Percentiles rank a stretch among this genome's conserved stretches.
phyloP scores from a whole-genome alignment of 2,888 invertebrate species.

The Sicus ferrugineus region DNA sequence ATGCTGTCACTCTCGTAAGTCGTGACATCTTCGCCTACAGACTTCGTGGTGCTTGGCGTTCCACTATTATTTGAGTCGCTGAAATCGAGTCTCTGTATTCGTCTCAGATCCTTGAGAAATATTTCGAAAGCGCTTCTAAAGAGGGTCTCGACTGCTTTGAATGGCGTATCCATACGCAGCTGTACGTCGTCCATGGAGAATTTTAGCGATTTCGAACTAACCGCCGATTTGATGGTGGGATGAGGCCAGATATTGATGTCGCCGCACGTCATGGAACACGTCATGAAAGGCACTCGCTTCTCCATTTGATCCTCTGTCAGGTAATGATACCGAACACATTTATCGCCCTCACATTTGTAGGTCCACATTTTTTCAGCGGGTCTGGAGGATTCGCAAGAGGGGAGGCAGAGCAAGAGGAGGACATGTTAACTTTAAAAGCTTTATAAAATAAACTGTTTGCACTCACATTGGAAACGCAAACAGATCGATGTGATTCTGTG shows the following conservation, averaged over 20 bases:
- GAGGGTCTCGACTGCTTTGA: constrained; percentile 53
- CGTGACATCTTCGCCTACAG: not conserved
- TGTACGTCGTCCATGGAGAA: constrained; percentile 62
- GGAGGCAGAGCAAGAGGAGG: too few relatives aligned
- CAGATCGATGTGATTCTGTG: constrained; percentile 48
- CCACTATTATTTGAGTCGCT: constrained; percentile 31
- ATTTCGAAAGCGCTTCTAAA: constrained; percentile 57
- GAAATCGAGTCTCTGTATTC: constrained; percentile 56
- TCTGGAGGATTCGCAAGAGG: constrained; percentile 46
- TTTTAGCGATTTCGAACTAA: constrained; percentile 72
- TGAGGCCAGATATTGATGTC: constrained; percentile 78
- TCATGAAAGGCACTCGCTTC: constrained; percentile 70
- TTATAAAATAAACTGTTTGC: not conserved
- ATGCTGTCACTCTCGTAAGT: constrained; percentile 24
- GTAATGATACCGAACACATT: constrained; percentile 72
- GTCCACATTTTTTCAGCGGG: constrained; percentile 72
- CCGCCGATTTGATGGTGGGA: constrained; percentile 75
- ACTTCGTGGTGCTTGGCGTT: constrained; percentile 13
- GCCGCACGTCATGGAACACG: constrained; percentile 82
- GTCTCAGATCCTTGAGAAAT: constrained; percentile 59
- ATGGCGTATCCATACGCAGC: constrained; percentile 56
- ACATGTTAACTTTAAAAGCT: not conserved
- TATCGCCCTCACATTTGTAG: constrained; percentile 75
- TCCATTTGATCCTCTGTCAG: constrained; percentile 46
- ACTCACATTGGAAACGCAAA: constrained; percentile 56